These are phyloP conservation scores for Margaritifera margaritifera DNA, from an alignment of 2,888 invertebrate genomes.

Conservation along the genomic window DNA sequence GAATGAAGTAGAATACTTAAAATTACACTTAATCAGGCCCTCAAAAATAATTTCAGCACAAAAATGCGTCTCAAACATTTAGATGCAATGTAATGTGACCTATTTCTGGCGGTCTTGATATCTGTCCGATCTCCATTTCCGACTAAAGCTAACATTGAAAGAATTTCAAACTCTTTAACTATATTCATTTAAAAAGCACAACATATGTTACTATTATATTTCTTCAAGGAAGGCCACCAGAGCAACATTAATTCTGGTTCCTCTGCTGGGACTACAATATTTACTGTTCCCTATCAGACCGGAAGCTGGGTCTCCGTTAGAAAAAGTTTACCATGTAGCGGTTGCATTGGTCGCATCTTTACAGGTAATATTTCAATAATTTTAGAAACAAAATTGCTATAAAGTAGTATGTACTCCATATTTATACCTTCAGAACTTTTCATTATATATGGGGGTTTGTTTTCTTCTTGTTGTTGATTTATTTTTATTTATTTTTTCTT, in stretches of 20 bases:
- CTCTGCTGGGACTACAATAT: slow-evolving; percentile 92
- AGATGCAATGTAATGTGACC: too few species aligned
- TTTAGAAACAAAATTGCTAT: not conserved
- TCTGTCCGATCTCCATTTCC: not conserved
- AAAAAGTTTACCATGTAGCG: slow-evolving; percentile 84
- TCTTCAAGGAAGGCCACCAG: slow-evolving; percentile 79
- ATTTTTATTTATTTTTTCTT: too few species aligned
- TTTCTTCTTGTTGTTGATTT: too few species aligned
- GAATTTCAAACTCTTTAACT: not conserved
- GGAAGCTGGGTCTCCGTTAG: slow-evolving; percentile 72
- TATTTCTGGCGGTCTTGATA: not conserved
- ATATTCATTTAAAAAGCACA: not conserved
- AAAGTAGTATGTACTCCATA: not conserved
- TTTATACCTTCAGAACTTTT: not conserved
- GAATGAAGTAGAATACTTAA: too few species aligned
- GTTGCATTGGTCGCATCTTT: slow-evolving; percentile 90
- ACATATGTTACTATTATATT: not conserved
- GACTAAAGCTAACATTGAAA: not conserved
- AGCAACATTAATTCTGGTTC: slow-evolving; percentile 91
- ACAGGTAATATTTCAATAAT: slow-evolving; percentile 77
- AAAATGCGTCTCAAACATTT: too few species aligned
- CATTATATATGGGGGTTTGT: not conserved
- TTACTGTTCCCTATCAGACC: slow-evolving; percentile 90
- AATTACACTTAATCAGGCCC: too few species aligned
- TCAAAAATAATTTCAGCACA: too few species aligned